These are phyloP conservation scores for Falco punctatus DNA, from an alignment of 2,113 vertebrate genomes.

Conservation along the genomic window DNA sequence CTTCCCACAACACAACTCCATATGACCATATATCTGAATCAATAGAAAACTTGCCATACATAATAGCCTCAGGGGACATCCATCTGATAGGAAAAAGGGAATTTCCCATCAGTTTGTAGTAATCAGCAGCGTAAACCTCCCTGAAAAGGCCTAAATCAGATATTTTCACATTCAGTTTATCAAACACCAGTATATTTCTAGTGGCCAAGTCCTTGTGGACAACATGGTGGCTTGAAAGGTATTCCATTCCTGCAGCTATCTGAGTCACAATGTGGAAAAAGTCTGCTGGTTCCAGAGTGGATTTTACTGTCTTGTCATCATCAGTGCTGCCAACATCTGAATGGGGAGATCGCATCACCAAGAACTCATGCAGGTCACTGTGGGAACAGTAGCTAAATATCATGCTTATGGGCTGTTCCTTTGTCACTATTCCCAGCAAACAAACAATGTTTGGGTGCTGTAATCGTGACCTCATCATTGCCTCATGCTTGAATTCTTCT, in stretches of 20 bases:
- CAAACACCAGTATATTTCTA: slow-evolving; percentile 91
- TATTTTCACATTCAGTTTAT: slow-evolving; percentile 93
- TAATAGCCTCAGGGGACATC: slow-evolving; percentile 97
- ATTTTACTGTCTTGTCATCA: slow-evolving; percentile 91
- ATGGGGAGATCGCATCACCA: slow-evolving; percentile 94
- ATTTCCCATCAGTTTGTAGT: slow-evolving; percentile 89
- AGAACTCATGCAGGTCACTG: slow-evolving; percentile 93
- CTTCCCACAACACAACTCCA: slow-evolving; percentile 94
- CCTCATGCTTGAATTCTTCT: slow-evolving; percentile 94
- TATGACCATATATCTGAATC: slow-evolving; percentile 98
- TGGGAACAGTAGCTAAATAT: slow-evolving; percentile 90
- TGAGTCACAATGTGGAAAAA: slow-evolving; percentile 92
- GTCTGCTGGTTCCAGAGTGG: slow-evolving; percentile 90
- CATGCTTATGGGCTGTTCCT: slow-evolving; percentile 95
- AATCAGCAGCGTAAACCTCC: slow-evolving; percentile 96
- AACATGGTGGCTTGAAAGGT: slow-evolving; percentile 90
- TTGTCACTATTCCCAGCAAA: slow-evolving; percentile 89
- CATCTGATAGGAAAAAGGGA: slow-evolving; percentile 91
- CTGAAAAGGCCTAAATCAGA: slow-evolving; percentile 92
- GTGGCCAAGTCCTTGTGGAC: slow-evolving; percentile 96
- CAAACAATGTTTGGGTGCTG: slow-evolving; percentile 93
- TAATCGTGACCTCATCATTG: slow-evolving; percentile 84
- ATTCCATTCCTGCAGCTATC: slow-evolving; percentile 96
- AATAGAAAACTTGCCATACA: slow-evolving; percentile 91
- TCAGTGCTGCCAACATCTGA: slow-evolving; percentile 94